Evolutionary conservation across 1,140 invertebrate species (phyloP).

Genomic region (Dolichoris vasculosae): DNA sequence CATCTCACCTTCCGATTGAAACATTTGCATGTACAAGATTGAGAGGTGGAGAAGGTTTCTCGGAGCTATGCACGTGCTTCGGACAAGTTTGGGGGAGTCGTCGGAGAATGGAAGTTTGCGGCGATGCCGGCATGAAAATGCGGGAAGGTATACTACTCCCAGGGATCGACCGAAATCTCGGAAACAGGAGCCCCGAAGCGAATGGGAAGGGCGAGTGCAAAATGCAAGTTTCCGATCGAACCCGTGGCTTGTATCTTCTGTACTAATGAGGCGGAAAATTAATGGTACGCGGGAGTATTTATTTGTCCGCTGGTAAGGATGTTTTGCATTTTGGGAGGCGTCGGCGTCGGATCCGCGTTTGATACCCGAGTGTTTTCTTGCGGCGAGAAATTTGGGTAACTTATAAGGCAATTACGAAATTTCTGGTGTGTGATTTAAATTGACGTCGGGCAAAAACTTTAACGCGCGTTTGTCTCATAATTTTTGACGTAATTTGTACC

Average conservation of each 20-base stretch:
- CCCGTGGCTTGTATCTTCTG: neutral
- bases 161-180: too few species aligned
- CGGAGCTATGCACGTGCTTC: neutral
- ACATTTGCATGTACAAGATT: constrained; percentile 24
- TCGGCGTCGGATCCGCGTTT: too few species aligned
- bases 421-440: too few species aligned
- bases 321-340: neutral
- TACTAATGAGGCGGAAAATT: constrained; percentile 11
- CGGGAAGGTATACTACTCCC: too few species aligned
- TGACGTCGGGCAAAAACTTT: neutral
- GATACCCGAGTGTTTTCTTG: neutral
- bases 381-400: too few species aligned
- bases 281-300: neutral
- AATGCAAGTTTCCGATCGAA: too few species aligned
- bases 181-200: too few species aligned
- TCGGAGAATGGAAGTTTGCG: neutral
- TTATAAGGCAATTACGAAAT: too few species aligned
- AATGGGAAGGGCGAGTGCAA: neutral
- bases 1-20: constrained; percentile 33
- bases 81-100: constrained; percentile 18
- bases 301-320: too few species aligned
- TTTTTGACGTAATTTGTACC: too few species aligned
- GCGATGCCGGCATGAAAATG: neutral
- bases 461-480: too few species aligned
- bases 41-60: neutral